Evolutionary conservation across 2,113 vertebrate species (phyloP).

Genomic region (Apeltes quadracus): DNA sequence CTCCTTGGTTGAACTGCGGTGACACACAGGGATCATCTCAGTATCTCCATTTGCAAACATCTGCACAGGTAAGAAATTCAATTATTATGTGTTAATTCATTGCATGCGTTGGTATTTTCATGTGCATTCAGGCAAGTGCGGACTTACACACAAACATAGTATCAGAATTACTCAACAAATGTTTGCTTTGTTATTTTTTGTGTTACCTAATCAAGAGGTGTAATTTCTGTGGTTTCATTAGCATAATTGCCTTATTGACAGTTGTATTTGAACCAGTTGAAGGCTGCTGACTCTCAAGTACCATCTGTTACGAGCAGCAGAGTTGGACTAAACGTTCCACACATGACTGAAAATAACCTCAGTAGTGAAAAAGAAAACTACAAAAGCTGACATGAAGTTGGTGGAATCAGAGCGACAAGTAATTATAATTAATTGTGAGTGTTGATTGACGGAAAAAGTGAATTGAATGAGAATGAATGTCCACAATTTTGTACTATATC

Average conservation of each 20-base stretch:
- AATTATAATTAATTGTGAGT: constrained; percentile 12
- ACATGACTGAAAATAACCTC: background rate
- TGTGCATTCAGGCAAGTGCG: background rate
- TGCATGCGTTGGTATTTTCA: constrained; percentile 12
- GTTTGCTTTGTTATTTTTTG: background rate
- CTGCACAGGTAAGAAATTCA: constrained; percentile 63
- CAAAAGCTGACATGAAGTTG: background rate
- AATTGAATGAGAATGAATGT: no score
- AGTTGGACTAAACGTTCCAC: background rate
- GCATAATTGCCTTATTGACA: background rate
- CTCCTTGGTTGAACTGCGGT: constrained; percentile 21
- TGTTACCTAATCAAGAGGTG: background rate
- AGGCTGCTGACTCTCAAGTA: background rate
- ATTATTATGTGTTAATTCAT: background rate
- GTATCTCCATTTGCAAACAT: constrained; percentile 22
- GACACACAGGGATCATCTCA: constrained; percentile 10
- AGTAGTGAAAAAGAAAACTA: background rate
- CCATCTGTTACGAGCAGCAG: background rate
- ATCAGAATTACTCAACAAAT: background rate
- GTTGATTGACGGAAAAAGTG: background rate
- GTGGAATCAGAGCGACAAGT: background rate
- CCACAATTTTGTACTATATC: background rate
- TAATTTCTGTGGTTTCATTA: background rate
- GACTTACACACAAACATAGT: constrained; percentile 9
- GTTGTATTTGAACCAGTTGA: background rate